Conservation (phyloP, 2,888 invertebrate genomes). For the Anoplius nigerrimus region DNA sequence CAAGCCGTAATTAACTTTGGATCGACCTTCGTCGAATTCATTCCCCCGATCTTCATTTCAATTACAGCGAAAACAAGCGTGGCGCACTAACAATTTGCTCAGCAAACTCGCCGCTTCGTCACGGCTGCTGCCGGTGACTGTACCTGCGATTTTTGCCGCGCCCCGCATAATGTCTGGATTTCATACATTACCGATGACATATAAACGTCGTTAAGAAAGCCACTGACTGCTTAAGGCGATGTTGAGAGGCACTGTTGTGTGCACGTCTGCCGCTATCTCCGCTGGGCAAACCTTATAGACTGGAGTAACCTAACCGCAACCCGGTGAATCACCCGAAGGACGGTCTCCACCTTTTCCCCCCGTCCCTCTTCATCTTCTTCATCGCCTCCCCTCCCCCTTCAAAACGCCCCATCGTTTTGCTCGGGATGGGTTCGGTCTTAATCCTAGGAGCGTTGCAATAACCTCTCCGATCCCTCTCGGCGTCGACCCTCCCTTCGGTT, state of each 20-base stretch:
- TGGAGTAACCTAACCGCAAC: constrained; percentile 54
- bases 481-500: constrained; percentile 25
- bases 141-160: too few species aligned
- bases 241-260: constrained; percentile 14
- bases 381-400: constrained; percentile 35
- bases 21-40: too few species aligned
- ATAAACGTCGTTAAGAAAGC: constrained; percentile 30
- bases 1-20: too few species aligned
- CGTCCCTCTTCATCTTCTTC: constrained; percentile 32
- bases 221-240: constrained; percentile 28
- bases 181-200: too few species aligned
- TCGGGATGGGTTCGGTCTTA: constrained; percentile 38
- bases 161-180: too few species aligned
- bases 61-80: too few species aligned
- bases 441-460: constrained; percentile 40
- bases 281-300: constrained; percentile 29
- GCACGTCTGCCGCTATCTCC: constrained; percentile 38
- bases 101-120: too few species aligned
- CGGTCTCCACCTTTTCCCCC: constrained; percentile 36
- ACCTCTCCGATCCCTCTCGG: constrained; percentile 15
- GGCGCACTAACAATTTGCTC: too few species aligned
- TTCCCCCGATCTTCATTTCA: too few species aligned
- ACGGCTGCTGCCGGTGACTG: too few species aligned
- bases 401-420: constrained; percentile 30
- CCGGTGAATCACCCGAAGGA: constrained; percentile 67